Base-by-base conservation (phyloP, 2,113 vertebrate genomes). In the Lagopus muta region DNA sequence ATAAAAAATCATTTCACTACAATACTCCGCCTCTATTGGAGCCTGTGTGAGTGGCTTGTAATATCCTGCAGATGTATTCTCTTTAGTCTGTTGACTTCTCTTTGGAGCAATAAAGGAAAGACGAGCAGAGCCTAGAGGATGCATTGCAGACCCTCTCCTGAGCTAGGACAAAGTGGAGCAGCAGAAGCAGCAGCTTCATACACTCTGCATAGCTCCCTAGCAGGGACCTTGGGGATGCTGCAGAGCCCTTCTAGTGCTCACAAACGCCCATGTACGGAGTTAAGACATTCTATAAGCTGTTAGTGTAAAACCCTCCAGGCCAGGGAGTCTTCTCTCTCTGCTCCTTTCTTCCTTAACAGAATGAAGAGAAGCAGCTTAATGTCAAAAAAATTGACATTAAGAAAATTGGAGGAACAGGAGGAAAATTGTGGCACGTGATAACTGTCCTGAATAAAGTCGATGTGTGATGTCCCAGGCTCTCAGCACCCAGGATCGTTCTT, bases 1-100 rank as follows among this genome's bases (percentile, higher is more conserved):
- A 88, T 72, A 89, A 91, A 80, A 62, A 82, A 95, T 93, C 58
- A 61, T 90, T 94, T 95, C 82, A 93, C 89, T 95, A 96, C 92
- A 95, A 94, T 79, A 76, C 36, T 52, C 32, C n/a, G 57, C 54
- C 81, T 88, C 70, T 89, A 43, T 84, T 13, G 15, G 77, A 90
- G 73, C 27, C 65, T 69, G 28, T 55, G 45, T 86, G 64, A 93
- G 76, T 47, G 89, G n/a, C 76, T 95, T 86, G 89, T 86, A 95
- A 91, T 88, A 91, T 86, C 74, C 80, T 83, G 50, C 87, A 87
- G 82, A 54, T 40, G 6, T 85, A 82, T 72, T 88, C 76, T 77
- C 72, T 82, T 30, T 54, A 55, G 86, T 88, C 3, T 0, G 54
- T 72, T 93, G 82, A 84, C 50, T 82, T 88, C 43, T 43, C 43